phyloP scores from a whole-genome alignment of 2,797 vertebrate species.

The Malurus leucopterus region DNA sequence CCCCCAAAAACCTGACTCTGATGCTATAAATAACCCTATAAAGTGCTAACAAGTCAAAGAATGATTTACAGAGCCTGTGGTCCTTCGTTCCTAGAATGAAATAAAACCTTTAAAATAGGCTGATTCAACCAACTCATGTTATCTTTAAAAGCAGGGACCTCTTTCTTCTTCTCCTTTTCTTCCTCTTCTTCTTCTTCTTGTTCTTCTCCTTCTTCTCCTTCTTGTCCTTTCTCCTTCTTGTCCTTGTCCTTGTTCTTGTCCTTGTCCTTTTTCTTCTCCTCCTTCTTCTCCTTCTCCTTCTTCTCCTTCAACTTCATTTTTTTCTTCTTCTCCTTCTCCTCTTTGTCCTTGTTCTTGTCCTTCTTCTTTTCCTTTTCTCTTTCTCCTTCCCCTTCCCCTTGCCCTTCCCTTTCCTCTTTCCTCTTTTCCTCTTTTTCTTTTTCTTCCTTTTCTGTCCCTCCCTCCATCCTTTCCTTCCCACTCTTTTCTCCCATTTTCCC shows the following conservation, averaged over 20 bases:
- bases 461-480: too few relatives aligned
- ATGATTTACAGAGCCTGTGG: neutral
- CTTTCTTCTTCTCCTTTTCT: neutral
- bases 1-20: neutral
- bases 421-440: too few relatives aligned
- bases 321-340: neutral
- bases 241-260: too few relatives aligned
- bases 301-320: too few relatives aligned
- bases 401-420: too few relatives aligned
- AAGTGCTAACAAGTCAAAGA: neutral
- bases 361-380: too few relatives aligned
- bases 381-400: too few relatives aligned
- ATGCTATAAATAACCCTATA: neutral
- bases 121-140: neutral
- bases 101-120: neutral
- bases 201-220: too few relatives aligned
- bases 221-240: too few relatives aligned
- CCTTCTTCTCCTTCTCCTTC: neutral
- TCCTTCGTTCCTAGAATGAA: neutral
- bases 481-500: too few relatives aligned
- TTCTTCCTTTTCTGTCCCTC: too few relatives aligned
- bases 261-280: neutral
- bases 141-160: fast-evolving
- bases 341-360: too few relatives aligned
- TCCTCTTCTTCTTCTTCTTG: neutral